Conservation (phyloP, 2,113 vertebrate species). For the Herpetotheres cachinnans region DNA sequence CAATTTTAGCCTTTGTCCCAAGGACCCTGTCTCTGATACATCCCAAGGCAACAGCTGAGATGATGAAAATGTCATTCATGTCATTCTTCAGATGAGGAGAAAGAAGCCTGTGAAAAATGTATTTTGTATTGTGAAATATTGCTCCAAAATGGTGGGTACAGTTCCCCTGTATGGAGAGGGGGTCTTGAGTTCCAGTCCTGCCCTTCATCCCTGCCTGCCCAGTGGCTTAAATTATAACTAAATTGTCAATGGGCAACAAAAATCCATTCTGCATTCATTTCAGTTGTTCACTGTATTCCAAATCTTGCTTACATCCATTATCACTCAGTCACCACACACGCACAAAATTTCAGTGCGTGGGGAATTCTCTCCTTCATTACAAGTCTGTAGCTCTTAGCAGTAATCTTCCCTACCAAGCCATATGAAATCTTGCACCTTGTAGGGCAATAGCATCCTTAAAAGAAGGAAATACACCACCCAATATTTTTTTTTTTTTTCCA, state of each 20-base stretch:
- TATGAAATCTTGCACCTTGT: not conserved
- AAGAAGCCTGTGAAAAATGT: not conserved
- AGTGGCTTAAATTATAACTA: not conserved
- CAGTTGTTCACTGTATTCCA: not conserved
- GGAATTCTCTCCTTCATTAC: not conserved
- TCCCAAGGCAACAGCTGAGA: not conserved
- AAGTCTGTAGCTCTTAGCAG: not conserved
- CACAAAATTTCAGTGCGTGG: not conserved
- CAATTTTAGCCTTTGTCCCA: not conserved
- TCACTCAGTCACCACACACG: not conserved
- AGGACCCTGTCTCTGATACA: not conserved
- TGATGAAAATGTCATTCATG: not conserved
- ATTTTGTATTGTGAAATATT: not conserved
- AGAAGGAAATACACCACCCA: not conserved
- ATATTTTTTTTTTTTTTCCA: not conserved
- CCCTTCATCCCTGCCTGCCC: not conserved
- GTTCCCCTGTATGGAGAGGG: not conserved
- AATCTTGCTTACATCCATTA: not conserved
- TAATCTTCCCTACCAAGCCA: not conserved
- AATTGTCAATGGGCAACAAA: not conserved
- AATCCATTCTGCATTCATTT: not conserved
- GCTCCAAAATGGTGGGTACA: not conserved
- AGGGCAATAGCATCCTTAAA: not conserved
- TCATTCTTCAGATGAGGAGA: not conserved
- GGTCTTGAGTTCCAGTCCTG: not conserved